These are phyloP conservation scores for Ursus arctos DNA, from an alignment of 2,113 vertebrate genomes.

Conservation along the genomic window DNA sequence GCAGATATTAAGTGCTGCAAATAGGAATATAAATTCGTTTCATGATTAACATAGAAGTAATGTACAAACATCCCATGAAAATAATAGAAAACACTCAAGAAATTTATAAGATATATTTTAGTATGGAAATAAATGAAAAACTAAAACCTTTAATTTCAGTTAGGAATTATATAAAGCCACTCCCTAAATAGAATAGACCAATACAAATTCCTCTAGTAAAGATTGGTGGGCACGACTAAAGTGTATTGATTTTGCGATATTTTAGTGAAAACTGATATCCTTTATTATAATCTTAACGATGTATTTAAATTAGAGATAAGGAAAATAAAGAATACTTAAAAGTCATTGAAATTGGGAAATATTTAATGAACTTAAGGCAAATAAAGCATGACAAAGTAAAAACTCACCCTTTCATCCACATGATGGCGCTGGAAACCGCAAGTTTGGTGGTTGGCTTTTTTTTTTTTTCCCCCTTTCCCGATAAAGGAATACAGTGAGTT, in stretches of 20 bases:
- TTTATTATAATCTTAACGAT: not conserved
- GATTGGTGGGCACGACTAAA: not conserved
- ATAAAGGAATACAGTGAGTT: constrained; percentile 20
- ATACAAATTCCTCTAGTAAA: not conserved
- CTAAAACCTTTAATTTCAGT: not conserved
- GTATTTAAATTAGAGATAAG: not conserved
- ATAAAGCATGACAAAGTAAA: constrained; percentile 30
- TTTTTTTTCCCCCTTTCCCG: not conserved
- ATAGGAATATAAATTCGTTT: constrained; percentile 36
- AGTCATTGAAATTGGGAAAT: constrained; percentile 12
- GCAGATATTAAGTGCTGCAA: not conserved
- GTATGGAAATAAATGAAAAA: not conserved
- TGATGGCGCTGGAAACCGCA: constrained; percentile 78
- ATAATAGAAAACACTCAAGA: not conserved
- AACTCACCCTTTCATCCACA: constrained; percentile 75
- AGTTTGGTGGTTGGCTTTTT: not conserved
- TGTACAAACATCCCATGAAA: not conserved
- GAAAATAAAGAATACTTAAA: not conserved
- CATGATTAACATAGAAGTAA: not conserved
- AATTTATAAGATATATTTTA: not conserved
- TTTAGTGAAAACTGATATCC: not conserved
- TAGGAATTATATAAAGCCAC: not conserved
- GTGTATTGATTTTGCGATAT: not conserved
- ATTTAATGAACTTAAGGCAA: constrained; percentile 34
- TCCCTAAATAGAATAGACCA: not conserved